Base-by-base conservation (phyloP, 2,888 invertebrate species). In the Meliscaeva auricollis region DNA sequence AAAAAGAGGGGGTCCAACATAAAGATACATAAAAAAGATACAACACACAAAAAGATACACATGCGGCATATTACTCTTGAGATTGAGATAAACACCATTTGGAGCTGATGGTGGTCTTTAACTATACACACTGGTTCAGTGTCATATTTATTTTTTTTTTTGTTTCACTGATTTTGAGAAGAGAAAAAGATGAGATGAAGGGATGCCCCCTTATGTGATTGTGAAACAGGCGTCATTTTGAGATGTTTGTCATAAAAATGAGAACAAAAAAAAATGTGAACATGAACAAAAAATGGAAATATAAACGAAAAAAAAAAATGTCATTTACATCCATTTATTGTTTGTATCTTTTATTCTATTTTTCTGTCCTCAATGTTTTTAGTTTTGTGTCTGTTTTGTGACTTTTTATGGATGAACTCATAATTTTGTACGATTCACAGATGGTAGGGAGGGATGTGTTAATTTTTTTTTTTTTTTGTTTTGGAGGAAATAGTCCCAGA, bases 221-320 rank as follows among this genome's bases (percentile, higher is more conserved):
- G 80, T 85, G 76, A 58, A 85, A 81, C 85, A 85, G 76, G 81
- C 80, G 85, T 85, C 85, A 70, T 74, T 80, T 64, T 62, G 56
- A 77, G 81, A 77, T 81, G 69, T 73, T 85, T 85, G 73, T 80
- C 80, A 85, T 80, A 72, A 80, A 79, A 72, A 75, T 72, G 60
- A 15, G 13, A 38, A 38, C 38, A 38, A 20, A 54, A 70, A 52
- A 75, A 50, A 69, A 56, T 9, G 62, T 41, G n/a, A 15, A 52
- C 26, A 52, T n/a, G 26, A 38, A n/a, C n/a, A 54, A 73, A 38
- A 74, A 68, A 75, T 66, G 79, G 50, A 64, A 83, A 83, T 78
- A 83, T 84, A 69, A 84, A 79, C 75, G 84, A 84, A 75, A 26
- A 26, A 75, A 26, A 26, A 26, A 26, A 79, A 68, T 79, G 84